Percentiles rank a stretch among this genome's conserved stretches.
These are phyloP conservation scores for Nicator chloris DNA, from an alignment of 2,113 vertebrate genomes.

Conservation along the genomic window DNA sequence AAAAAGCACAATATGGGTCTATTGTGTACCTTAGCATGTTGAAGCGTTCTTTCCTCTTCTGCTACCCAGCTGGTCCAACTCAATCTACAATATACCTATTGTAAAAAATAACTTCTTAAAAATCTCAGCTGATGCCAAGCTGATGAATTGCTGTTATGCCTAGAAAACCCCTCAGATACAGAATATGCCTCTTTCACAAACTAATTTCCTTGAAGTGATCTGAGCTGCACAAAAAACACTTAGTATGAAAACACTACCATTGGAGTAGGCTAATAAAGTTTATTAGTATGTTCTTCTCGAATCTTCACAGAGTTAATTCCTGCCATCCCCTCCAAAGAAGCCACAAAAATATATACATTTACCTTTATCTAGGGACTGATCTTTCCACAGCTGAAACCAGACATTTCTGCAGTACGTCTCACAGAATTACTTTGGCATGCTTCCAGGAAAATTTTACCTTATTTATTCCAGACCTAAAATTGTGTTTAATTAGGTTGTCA, in stretches of 20 bases:
- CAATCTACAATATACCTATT: background rate
- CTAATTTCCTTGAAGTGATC: background rate
- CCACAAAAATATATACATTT: background rate
- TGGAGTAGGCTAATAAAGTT: background rate
- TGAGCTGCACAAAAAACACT: background rate
- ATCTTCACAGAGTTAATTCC: background rate
- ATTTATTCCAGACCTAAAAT: slow-evolving; percentile 21
- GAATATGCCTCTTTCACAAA: background rate
- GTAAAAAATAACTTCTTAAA: background rate
- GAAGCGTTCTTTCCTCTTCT: background rate
- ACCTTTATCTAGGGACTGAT: slow-evolving; percentile 3
- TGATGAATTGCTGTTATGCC: background rate
- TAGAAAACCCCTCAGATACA: background rate
- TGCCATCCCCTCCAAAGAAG: background rate
- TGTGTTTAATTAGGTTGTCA: background rate
- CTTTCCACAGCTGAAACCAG: background rate
- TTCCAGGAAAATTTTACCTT: slow-evolving; percentile 20
- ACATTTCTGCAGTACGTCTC: slow-evolving; percentile 9
- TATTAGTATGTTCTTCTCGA: background rate
- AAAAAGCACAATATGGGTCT: background rate
- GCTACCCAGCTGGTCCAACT: background rate
- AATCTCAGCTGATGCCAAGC: background rate
- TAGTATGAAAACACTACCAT: background rate
- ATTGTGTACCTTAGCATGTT: background rate
- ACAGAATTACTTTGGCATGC: background rate